Conservation (phyloP, 1,140 invertebrate species). For the Panagrolaimus sp. region DNA sequence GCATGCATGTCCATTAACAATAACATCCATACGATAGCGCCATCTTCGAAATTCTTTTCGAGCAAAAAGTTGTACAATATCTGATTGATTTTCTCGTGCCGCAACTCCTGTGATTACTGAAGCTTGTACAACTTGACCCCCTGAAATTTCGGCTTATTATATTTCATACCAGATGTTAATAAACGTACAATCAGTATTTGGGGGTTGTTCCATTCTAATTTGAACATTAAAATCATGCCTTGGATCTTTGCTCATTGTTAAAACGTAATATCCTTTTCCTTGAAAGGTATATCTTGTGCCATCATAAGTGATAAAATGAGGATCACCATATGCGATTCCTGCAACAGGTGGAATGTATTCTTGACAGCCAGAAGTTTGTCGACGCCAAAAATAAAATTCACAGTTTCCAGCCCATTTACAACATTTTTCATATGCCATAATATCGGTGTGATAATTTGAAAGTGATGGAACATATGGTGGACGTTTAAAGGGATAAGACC, state of each 20-base stretch:
- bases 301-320: slow-evolving; percentile 88
- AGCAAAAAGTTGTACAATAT: slow-evolving; percentile 75
- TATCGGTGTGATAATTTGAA: slow-evolving; percentile 88
- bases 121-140: slow-evolving; percentile 65
- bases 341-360: slow-evolving; percentile 86
- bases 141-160: slow-evolving; percentile 30
- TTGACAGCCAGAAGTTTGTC: slow-evolving; percentile 87
- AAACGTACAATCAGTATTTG: slow-evolving; percentile 39
- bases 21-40: slow-evolving; percentile 78
- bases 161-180: background rate
- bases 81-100: slow-evolving; percentile 69
- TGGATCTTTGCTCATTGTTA: slow-evolving; percentile 71
- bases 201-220: slow-evolving; percentile 40
- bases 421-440: slow-evolving; percentile 84
- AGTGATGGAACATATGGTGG: slow-evolving; percentile 71
- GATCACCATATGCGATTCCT: slow-evolving; percentile 83
- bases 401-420: slow-evolving; percentile 89
- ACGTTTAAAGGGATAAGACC: slow-evolving; percentile 33
- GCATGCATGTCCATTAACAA: slow-evolving; percentile 74
- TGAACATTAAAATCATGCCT: slow-evolving; percentile 78
- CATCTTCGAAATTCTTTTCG: slow-evolving; percentile 76
- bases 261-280: slow-evolving; percentile 85
- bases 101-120: slow-evolving; percentile 80
- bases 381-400: slow-evolving; percentile 82
- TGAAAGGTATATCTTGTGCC: slow-evolving; percentile 83